Evolutionary conservation across 1,140 invertebrate genomes (phyloP).

Genomic region (Holcopasites calliopsidis): DNA sequence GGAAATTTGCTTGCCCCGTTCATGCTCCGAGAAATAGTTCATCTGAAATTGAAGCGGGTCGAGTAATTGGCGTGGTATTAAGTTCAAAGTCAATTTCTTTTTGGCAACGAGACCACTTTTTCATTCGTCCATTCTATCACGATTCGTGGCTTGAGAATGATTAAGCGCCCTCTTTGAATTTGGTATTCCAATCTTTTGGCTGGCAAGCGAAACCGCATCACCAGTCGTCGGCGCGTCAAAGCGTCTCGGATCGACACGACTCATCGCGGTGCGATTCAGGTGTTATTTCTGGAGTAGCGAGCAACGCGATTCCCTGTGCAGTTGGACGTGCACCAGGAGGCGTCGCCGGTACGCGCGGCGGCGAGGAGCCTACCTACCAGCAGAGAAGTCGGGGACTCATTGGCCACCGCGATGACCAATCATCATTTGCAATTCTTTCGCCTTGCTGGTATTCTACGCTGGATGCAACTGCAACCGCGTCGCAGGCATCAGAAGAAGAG

Average conservation of each 20-base stretch:
- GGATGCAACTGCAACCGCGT: slow-evolving; percentile 7
- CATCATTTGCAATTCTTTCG: slow-evolving; percentile 78
- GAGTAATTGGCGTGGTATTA: too few relatives aligned
- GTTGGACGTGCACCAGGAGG: slow-evolving; percentile 70
- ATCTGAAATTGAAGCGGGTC: background rate
- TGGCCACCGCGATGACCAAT: slow-evolving; percentile 78
- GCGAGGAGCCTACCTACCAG: slow-evolving; percentile 68
- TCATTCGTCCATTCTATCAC: too few relatives aligned
- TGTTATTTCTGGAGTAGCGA: background rate
- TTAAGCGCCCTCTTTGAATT: too few relatives aligned
- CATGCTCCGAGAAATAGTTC: background rate
- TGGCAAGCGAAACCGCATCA: too few relatives aligned
- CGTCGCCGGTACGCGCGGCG: slow-evolving; percentile 68
- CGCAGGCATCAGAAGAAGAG: background rate
- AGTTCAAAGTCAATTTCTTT: too few relatives aligned
- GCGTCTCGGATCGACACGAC: background rate
- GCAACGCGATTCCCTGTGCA: slow-evolving; percentile 54
- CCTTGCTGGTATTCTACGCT: slow-evolving; percentile 53
- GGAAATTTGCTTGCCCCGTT: background rate
- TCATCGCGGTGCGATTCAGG: background rate
- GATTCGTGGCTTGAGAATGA: too few relatives aligned
- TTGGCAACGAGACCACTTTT: too few relatives aligned
- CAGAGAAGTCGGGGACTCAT: slow-evolving; percentile 70
- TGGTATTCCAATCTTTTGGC: too few relatives aligned
- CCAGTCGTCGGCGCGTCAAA: background rate